Evolutionary conservation across 2,888 invertebrate genomes (phyloP).

Genomic region (Orthosia gothica): DNA sequence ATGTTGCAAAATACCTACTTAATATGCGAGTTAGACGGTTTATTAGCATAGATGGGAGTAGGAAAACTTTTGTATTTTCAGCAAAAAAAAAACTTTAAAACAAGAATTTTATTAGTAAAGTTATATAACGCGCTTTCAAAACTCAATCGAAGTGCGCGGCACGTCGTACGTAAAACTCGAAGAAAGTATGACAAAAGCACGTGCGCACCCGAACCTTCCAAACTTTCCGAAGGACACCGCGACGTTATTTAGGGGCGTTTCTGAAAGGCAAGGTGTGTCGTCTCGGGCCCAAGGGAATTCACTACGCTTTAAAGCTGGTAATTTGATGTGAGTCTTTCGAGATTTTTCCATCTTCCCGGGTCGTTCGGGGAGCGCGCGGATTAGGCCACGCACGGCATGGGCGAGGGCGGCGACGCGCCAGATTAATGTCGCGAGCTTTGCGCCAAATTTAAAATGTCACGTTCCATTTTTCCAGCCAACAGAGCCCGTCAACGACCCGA

Average conservation of each 20-base stretch:
- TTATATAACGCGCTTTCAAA: constrained; percentile 83
- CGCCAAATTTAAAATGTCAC: constrained; percentile 90
- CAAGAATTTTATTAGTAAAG: constrained; percentile 83
- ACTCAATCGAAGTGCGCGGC: constrained; percentile 88
- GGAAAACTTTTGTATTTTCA: constrained; percentile 72
- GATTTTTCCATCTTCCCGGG: constrained; percentile 90
- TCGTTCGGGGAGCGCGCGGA: constrained; percentile 88
- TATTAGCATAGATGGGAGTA: constrained; percentile 73
- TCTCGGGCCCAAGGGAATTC: constrained; percentile 86
- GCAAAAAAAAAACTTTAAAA: constrained; percentile 81
- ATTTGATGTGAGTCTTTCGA: constrained; percentile 90
- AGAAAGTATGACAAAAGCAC: constrained; percentile 90
- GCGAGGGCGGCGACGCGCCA: constrained; percentile 89
- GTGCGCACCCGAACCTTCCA: constrained; percentile 86
- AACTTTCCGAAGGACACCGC: constrained; percentile 90
- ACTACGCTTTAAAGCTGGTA: constrained; percentile 90
- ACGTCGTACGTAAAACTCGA: constrained; percentile 89
- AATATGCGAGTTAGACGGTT: constrained; percentile 67
- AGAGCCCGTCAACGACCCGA: constrained; percentile 82
- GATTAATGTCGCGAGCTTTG: constrained; percentile 90
- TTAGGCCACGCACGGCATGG: constrained; percentile 88
- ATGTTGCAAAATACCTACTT: constrained; percentile 55
- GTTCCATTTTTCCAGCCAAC: constrained; percentile 89
- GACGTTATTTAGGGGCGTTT: constrained; percentile 87
- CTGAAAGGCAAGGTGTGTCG: constrained; percentile 90